phyloP scores from a whole-genome alignment of 1,140 invertebrate genomes.

The Brachystomella parvula region DNA sequence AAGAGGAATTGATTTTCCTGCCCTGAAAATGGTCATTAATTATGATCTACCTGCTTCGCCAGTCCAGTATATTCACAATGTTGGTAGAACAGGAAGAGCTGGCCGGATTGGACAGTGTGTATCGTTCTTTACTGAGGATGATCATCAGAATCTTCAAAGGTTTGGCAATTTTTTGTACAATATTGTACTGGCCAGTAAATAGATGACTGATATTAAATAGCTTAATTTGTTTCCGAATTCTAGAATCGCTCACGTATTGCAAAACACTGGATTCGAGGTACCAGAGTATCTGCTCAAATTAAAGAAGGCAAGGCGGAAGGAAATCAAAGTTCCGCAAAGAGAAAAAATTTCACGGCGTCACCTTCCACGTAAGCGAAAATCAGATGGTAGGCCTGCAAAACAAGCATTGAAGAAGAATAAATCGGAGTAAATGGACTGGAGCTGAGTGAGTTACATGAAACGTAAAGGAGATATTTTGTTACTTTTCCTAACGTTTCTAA shows the following conservation, averaged over 20 bases:
- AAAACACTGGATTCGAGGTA: constrained; percentile 78
- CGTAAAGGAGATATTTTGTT: too few species aligned
- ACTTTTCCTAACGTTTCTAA: too few species aligned
- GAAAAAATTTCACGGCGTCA: background rate
- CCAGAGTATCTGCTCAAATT: constrained; percentile 80
- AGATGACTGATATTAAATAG: background rate
- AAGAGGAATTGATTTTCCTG: constrained; percentile 94
- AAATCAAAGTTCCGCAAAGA: constrained; percentile 44
- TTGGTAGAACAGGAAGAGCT: constrained; percentile 88
- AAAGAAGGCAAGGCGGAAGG: constrained; percentile 61
- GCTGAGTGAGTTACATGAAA: too few species aligned
- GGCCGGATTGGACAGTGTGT: constrained; percentile 76
- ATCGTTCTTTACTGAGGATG: constrained; percentile 89
- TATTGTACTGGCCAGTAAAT: background rate
- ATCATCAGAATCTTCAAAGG: constrained; percentile 73
- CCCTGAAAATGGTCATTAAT: constrained; percentile 93
- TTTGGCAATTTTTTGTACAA: constrained; percentile 42
- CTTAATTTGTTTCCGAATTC: constrained; percentile 39
- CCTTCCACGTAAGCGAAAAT: background rate
- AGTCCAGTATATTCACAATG: constrained; percentile 89
- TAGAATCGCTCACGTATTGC: constrained; percentile 78
- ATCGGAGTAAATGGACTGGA: too few species aligned
- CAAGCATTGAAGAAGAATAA: too few species aligned
- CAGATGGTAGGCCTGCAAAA: background rate
- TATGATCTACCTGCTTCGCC: constrained; percentile 91